Conservation (phyloP, 2,797 vertebrate species). For the Okamejei kenojei region DNA sequence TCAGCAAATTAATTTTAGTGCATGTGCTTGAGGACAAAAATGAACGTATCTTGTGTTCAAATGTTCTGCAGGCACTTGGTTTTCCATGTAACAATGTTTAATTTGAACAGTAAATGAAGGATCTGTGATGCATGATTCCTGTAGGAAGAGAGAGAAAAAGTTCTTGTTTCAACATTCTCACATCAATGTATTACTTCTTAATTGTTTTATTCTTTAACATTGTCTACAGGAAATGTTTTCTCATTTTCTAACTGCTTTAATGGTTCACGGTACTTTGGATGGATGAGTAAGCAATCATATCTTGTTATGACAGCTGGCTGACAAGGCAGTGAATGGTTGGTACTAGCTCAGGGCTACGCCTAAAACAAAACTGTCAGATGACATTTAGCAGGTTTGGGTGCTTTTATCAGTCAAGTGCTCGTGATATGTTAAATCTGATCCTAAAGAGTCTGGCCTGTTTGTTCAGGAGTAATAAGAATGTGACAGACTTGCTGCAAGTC, state of each 20-base stretch:
- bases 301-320: background rate
- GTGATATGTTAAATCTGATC: background rate
- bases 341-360: slow-evolving; percentile 2
- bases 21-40: background rate
- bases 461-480: background rate
- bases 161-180: background rate
- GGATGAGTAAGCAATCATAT: slow-evolving; percentile 8
- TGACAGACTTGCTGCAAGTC: background rate
- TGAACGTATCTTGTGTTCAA: background rate
- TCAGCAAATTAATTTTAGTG: too few species aligned
- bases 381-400: background rate
- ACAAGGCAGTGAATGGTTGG: slow-evolving; percentile 1
- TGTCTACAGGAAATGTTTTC: background rate
- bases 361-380: background rate
- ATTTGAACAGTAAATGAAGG: background rate
- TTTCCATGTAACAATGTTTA: background rate
- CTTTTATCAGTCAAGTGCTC: background rate
- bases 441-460: background rate
- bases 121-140: background rate
- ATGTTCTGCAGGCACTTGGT: background rate
- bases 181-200: background rate
- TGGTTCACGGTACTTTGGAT: background rate
- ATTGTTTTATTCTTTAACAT: background rate
- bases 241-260: background rate
- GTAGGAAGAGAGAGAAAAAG: too few species aligned